A percentile compares a stretch with the other conserved stretches of the same genome.
phyloP scores from a whole-genome alignment of 2,888 invertebrate genomes.

The Ephialtes manifestator region DNA sequence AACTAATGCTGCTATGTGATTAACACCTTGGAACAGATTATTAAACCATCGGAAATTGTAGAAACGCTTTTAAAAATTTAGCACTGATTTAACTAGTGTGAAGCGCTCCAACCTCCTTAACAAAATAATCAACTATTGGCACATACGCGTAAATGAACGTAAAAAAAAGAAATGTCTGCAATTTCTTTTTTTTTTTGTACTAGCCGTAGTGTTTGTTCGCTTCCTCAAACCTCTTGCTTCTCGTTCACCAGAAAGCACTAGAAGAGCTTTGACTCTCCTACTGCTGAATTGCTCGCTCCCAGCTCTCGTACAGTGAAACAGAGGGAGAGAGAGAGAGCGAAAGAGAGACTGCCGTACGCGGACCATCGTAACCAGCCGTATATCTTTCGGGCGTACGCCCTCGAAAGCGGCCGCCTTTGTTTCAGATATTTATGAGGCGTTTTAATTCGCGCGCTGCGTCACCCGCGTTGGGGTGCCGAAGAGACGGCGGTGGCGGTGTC shows the following conservation, averaged over 20 bases:
- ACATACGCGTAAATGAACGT: background rate
- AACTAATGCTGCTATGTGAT: no score
- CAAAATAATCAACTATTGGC: background rate
- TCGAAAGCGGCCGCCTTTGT: constrained; percentile 85
- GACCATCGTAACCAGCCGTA: constrained; percentile 82
- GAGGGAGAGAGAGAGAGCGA: constrained; percentile 38
- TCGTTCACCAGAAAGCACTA: constrained; percentile 31
- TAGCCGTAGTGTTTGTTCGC: constrained; percentile 34
- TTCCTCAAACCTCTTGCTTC: background rate
- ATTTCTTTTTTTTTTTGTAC: constrained; percentile 68
- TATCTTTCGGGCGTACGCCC: constrained; percentile 85
- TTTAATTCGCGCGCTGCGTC: constrained; percentile 85
- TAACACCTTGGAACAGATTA: no score
- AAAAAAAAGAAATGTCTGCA: background rate
- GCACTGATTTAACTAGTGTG: no score
- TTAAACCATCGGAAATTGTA: no score
- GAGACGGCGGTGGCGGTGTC: constrained; percentile 66
- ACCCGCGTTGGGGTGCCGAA: constrained; percentile 78
- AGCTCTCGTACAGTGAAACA: constrained; percentile 44
- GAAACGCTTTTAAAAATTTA: no score
- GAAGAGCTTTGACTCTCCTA: constrained; percentile 2
- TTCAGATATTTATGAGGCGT: constrained; percentile 86
- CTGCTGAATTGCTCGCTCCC: constrained; percentile 49
- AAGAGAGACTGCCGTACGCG: constrained; percentile 66
- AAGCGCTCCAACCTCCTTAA: no score